Percentiles rank a stretch among this genome's conserved stretches.
These are phyloP conservation scores for Anarrhichthys ocellatus DNA, from an alignment of 2,113 vertebrate genomes.

Conservation along the genomic window DNA sequence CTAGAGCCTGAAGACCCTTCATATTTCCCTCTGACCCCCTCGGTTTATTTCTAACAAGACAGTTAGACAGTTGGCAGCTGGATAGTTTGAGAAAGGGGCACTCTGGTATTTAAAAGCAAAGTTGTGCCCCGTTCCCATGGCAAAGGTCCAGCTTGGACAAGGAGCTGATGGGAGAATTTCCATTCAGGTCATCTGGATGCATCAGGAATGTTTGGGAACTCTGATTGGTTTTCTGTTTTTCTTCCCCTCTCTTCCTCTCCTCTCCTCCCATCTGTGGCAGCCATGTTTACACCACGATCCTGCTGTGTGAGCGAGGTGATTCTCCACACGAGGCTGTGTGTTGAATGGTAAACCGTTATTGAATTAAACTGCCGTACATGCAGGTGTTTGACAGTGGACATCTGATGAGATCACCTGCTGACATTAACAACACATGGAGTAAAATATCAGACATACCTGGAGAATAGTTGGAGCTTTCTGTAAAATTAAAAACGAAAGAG, in stretches of 20 bases:
- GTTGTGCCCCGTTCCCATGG: conserved; percentile 52
- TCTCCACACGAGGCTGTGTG: background rate
- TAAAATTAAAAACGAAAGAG: background rate
- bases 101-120: conserved; percentile 1
- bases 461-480: background rate
- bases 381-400: background rate
- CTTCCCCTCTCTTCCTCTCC: background rate
- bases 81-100: background rate
- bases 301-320: background rate
- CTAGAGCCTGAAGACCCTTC: background rate
- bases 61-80: background rate
- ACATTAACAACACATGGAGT: background rate
- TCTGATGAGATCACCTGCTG: background rate
- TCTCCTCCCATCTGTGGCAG: background rate
- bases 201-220: conserved; percentile 69
- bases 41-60: background rate
- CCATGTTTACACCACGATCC: background rate
- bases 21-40: background rate
- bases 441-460: background rate
- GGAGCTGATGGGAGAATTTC: conserved; percentile 45
- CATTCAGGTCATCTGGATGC: conserved; percentile 9
- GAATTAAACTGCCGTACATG: background rate
- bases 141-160: background rate
- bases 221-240: background rate
- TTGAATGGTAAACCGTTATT: background rate